Evolutionary conservation across 30 jellyfish, hydroid and myxozoan species (phyloP).

Genomic region (Morbakka virulenta): DNA sequence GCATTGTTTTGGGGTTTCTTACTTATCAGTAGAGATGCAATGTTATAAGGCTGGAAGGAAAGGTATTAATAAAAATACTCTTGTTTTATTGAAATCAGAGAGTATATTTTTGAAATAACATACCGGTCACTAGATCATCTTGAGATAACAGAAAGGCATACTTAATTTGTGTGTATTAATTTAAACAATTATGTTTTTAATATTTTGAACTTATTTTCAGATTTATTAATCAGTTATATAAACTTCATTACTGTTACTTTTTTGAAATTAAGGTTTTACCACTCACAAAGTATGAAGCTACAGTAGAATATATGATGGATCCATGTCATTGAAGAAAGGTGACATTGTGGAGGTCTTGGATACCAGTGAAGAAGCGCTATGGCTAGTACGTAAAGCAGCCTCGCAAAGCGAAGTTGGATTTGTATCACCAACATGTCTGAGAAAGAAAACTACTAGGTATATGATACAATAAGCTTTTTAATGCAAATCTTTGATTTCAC

Average conservation of each 20-base stretch:
- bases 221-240: neutral
- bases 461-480: too few species aligned
- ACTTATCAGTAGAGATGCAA: too few species aligned
- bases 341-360: slow-evolving; percentile 89
- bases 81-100: too few species aligned
- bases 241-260: neutral
- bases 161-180: too few species aligned
- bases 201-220: neutral
- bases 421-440: slow-evolving; percentile 68
- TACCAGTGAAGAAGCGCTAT: slow-evolving; percentile 72
- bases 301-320: slow-evolving; percentile 57
- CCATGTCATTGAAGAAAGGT: slow-evolving; percentile 70
- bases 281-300: slow-evolving; percentile 63
- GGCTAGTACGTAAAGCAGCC: slow-evolving; percentile 87
- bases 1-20: neutral
- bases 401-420: slow-evolving; percentile 77
- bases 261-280: slow-evolving; percentile 69
- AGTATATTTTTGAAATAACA: too few species aligned
- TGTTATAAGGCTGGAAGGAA: too few species aligned
- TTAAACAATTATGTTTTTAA: too few species aligned
- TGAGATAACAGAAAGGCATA: too few species aligned
- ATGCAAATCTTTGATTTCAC: too few species aligned
- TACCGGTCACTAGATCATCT: too few species aligned
- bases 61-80: too few species aligned
- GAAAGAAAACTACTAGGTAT: slow-evolving; percentile 42